Conservation (phyloP, 2,113 vertebrate genomes). For the Leuciscus idus region DNA sequence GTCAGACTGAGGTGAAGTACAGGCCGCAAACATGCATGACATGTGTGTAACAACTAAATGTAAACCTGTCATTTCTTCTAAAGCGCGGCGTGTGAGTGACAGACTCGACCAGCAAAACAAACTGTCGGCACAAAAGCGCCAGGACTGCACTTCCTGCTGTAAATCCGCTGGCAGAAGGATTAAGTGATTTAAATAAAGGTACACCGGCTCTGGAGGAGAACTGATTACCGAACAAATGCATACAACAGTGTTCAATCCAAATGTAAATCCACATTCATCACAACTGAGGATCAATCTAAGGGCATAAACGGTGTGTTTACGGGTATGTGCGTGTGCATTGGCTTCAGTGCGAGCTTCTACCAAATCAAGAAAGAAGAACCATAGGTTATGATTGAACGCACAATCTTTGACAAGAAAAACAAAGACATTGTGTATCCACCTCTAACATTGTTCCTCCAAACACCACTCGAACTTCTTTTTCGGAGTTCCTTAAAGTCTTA, state of each 20-base stretch:
- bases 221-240: conserved; percentile 42
- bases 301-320: neutral
- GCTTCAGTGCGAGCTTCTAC: neutral
- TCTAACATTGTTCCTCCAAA: neutral
- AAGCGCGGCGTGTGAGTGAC: neutral
- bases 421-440: neutral
- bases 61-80: conserved; percentile 20
- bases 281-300: neutral
- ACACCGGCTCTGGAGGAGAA: conserved; percentile 3
- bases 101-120: conserved; percentile 10
- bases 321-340: neutral
- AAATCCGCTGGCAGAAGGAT: conserved; percentile 42
- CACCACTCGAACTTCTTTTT: neutral
- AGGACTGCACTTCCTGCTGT: conserved; percentile 29
- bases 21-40: neutral
- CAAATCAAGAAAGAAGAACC: neutral
- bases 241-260: conserved; percentile 10
- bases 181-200: conserved; percentile 46
- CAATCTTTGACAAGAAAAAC: neutral
- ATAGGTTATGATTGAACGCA: neutral
- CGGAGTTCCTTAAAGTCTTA: neutral
- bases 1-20: neutral
- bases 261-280: conserved; percentile 50
- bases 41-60: neutral
- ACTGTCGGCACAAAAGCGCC: neutral